Evolutionary conservation across 1,140 invertebrate species (phyloP), one percentile per base, ranked within the genome.

Genomic region (Coelopa frigida): DNA sequence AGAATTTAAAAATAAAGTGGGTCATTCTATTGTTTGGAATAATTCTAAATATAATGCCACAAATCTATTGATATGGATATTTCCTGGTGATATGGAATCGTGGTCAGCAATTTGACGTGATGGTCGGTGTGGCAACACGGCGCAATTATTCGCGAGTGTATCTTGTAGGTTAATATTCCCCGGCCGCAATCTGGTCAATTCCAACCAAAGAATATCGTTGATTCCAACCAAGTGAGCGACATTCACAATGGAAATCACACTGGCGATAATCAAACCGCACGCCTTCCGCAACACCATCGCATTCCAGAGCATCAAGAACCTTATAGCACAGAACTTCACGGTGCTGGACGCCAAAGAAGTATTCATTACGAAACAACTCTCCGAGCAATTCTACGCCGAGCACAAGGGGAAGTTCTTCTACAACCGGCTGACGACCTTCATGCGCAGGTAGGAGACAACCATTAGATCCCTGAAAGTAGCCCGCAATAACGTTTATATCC

Each of bases 351-450:
- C 81, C 1, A 84, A 80, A 62, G 70, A 79, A 51, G 72, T 81
- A 36, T 68, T 64, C 24, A 75, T 93, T 46, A 78, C 74, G 36
- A 59, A 56, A 38, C 54, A 81, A 57, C 72, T 83, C 52, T 89
- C 86, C 8, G 75, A 81, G 58, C 65, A 76, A 35, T 94, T 95
- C 72, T 95, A 94, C 65, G 68, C 72, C 21, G 89, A 93, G 61
- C 92, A 95, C 66, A 76, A 78, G 58, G 74, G 78, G 2, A 89
- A 86, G 68, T 94, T 94, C 72, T 95, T 94, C 72, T 93, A 83
- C 56, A 84, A 92, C 58, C 76, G 91, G 43, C 70, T 94, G 10
- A 73, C 89, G 1, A 87, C 83, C 21, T 92, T 91, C 57, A 94
- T 94, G 85, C 75, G 76, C 41, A 87, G 85, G 85, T 87, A 73